Evolutionary conservation across 35 echinoderm and acorn worm species (phyloP), one percentile per base, ranked within the genome.

Genomic region (Heliocidaris erythrogramma): DNA sequence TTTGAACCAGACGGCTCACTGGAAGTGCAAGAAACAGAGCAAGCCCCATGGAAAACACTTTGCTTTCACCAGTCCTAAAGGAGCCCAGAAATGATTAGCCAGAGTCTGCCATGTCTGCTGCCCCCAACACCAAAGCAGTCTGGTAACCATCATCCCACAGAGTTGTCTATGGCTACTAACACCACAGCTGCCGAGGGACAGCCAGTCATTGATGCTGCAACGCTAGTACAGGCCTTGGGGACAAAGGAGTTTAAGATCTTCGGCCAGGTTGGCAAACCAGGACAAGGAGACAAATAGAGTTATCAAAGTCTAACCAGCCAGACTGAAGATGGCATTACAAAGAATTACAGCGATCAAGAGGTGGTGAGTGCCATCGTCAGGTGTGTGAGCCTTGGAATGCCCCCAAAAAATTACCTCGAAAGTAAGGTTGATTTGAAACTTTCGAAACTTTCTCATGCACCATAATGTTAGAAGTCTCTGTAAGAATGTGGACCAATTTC

Each of bases 241-340:
- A 92, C 2, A 21, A 95, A 90, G 60, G 85, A 94, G 88, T 97
- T 94, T 13, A 95, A 97, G 31, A 94, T 97, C 27, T 52, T 85
- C 60, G 96, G 96, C 18, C 94, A 95, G n/a, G 93, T 95, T 32
- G 94, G 92, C 0, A 85, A 56, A 16, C 94, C 94, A n/a, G 92
- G 35, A 17, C 91, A 97, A 29, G 65, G 24, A 42, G 96, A 94
- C 10, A 95, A 84, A 59, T 42, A 93, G 52, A 92, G 53, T 10
- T 94, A 69, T 17, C 32, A 14, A 12, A 95, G 42, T 53, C 42
- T 90, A 17, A 59, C 92, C 27, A 35, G 53, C 30, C 92, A 97
- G 59, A 96, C 94, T 35, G 93, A 96, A 42, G 35, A 42, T 42
- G 35, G 35, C 35, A 47, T 88, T 50, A 90, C 7, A 8, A 94